Evolutionary conservation across 30 jellyfish, hydroid and myxozoan genomes (phyloP), one percentile per base, ranked within the genome.

Genomic region (Rhopilema esculentum): DNA sequence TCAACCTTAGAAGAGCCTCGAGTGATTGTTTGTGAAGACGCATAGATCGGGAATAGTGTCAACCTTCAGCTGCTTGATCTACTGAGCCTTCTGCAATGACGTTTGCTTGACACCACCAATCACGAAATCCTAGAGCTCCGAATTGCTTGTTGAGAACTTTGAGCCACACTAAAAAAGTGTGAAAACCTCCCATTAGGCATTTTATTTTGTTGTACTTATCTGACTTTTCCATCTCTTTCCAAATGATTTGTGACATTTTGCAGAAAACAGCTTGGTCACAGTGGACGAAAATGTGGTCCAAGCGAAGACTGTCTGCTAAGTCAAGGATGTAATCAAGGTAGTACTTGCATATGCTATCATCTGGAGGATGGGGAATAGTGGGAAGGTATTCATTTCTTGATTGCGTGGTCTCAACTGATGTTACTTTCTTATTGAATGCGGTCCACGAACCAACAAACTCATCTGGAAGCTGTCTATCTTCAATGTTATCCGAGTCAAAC

Each of bases 51-150:
- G 92, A 69, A 69, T 84, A 71, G 86, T 84, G 86, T 71, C 92
- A 70, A 52, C 86, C 86, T 70, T 84, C 86, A 49, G 92, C 92
- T 69, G 92, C 86, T 71, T 84, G 92, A 63, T 69, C 92, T 48
- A 24, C 86, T 84, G 92, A 72, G 86, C 87, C 91, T 49, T 82
- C 91, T 82, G 91, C 77, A 82, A 68, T 82, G 84, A 82, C 29
- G 40, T 27, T 80, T 80, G 81, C 80, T 64, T 80, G 69, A 62
- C 69, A 65, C 89, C 80, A 62, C 80, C 89, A 80, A 31, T 80
- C 82, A 61, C 81, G 81, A 80, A 62, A 80, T 80, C 81, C 89
- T 67, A 30, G 66, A 30, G 53, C 69, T 30, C 81, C 67, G 32
- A 57, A 61, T 40, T 80, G 89, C 89, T 66, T 65, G 81, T 82